Base-by-base conservation (phyloP, 1,140 invertebrate genomes). In the Conus ventricosus region DNA sequence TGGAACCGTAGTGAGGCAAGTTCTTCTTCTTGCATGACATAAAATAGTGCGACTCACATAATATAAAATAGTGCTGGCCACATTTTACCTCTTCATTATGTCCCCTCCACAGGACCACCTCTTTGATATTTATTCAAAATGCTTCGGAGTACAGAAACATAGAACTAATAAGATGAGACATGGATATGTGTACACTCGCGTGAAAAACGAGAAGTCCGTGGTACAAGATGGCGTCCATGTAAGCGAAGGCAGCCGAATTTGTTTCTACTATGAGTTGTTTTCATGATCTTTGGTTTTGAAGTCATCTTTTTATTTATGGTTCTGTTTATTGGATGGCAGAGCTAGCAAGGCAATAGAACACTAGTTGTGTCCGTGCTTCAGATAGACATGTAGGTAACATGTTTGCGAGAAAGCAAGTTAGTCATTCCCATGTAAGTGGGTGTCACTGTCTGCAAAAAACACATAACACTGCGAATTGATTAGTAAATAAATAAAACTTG, bases 171-270 rank as follows among this genome's bases (percentile, higher is more conserved):
- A 60, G 57, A 60, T 60, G 57, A 1, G 57, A 60, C 17, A 51
- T 54, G 51, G 53, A 54, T 15, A 53, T 81, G 80, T 54, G 51
- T 81, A 81, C 39, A 20, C 80, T 13, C 80, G 51, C 51, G 80
- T 27, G 76, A 80, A 54, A 51, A 51, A 78, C 25, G 54, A 53
- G 80, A 13, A 54, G 54, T 54, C 80, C 80, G 80, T 54, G 23
- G 25, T 20, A 15, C 80, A 81, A 81, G 51, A 81, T 81, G 80
- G 80, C 80, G 80, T 4, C 51, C 27, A 81, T 23, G 51, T 81
- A 81, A 81, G 80, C 51, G 20, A 23, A 51, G 80, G 80, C 10
- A 81, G 39, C 80, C 10, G 80, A 71, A 7, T 13, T 71, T n/a
- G 67, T n/a, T 23, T 20, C 20, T 71, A n/a, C 23, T 71, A n/a